These are phyloP conservation scores for Cercopithecus mona DNA, from an alignment of 2,113 vertebrate species.

Conservation along the genomic window DNA sequence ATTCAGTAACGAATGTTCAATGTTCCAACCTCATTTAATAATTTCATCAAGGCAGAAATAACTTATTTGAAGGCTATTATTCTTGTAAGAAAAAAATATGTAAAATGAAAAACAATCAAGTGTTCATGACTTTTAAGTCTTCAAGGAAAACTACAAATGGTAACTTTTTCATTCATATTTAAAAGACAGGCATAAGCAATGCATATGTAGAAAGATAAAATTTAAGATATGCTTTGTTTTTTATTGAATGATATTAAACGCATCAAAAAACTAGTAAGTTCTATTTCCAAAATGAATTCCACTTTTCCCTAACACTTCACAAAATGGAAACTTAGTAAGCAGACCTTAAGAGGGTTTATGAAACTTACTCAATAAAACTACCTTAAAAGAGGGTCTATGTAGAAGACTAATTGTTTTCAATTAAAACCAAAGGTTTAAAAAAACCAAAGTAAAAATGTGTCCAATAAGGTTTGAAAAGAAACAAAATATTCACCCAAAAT, in stretches of 20 bases:
- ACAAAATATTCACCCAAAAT: background rate
- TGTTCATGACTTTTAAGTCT: background rate
- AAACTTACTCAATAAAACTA: background rate
- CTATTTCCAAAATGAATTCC: slow-evolving; percentile 3
- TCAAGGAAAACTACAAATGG: background rate
- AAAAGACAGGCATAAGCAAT: background rate
- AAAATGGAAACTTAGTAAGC: slow-evolving; percentile 18
- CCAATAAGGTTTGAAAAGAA: background rate
- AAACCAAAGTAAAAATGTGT: background rate
- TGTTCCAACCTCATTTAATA: background rate
- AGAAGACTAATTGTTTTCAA: background rate
- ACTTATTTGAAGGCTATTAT: slow-evolving; percentile 29
- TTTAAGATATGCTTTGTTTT: slow-evolving; percentile 19
- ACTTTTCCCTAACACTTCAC: background rate
- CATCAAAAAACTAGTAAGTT: slow-evolving; percentile 22
- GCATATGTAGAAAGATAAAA: background rate
- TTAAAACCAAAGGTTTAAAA: background rate
- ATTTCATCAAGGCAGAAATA: slow-evolving; percentile 19
- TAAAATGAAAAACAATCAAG: background rate
- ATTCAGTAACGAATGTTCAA: slow-evolving; percentile 6
- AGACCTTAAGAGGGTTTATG: background rate
- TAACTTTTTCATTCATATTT: background rate
- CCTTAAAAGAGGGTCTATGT: background rate
- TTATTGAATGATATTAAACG: background rate
- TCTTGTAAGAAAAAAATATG: slow-evolving; percentile 2